Percentiles rank a stretch among this genome's conserved stretches.
Conservation (phyloP, 64 coral and sea anemone genomes). For the Stichodactyla helianthus region DNA sequence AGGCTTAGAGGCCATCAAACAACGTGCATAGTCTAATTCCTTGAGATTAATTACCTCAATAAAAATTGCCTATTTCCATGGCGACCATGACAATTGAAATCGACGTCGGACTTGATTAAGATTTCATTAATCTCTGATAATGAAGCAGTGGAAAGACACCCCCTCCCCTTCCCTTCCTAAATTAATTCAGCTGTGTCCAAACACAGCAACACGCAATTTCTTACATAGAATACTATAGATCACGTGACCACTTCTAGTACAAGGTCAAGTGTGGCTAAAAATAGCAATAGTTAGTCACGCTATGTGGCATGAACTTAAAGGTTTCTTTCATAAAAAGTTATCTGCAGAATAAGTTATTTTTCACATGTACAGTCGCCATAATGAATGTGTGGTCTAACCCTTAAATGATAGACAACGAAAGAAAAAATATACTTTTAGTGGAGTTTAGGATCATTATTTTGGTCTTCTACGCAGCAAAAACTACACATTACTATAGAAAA, state of each 20-base stretch:
- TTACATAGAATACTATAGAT: neutral
- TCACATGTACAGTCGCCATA: neutral
- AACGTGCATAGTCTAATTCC: neutral
- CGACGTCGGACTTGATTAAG: neutral
- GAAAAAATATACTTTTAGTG: no score
- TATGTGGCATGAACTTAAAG: neutral
- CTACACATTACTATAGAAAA: no score
- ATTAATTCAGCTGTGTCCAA: no score
- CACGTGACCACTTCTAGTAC: no score
- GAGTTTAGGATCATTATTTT: neutral
- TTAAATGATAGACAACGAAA: no score
- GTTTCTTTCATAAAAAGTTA: no score
- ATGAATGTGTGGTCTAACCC: neutral
- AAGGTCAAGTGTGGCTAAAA: neutral
- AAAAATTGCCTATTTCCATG: neutral
- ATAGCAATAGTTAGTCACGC: neutral
- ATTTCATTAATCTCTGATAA: neutral
- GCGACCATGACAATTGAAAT: neutral
- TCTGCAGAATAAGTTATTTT: neutral
- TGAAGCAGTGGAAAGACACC: no score
- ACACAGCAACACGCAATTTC: neutral
- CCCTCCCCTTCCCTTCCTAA: no score
- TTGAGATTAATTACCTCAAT: neutral
- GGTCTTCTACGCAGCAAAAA: no score
- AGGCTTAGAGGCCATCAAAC: neutral